phyloP scores from a whole-genome alignment of 1,140 invertebrate genomes.

The Drosophila melanogaster region DNA sequence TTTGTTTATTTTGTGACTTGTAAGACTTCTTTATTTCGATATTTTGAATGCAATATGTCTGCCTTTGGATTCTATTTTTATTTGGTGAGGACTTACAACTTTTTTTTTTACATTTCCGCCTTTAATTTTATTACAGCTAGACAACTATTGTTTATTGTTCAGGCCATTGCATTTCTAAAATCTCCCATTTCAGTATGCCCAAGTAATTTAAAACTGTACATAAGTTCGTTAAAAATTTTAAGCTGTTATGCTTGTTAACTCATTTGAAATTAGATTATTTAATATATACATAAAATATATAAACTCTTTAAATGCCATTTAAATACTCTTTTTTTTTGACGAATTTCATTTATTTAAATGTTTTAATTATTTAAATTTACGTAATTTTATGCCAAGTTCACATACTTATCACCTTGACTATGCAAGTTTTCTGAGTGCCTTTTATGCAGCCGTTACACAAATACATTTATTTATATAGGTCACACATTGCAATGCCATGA shows the following conservation, averaged over 20 bases:
- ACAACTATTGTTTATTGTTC: background rate
- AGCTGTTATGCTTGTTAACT: background rate
- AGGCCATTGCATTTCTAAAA: background rate
- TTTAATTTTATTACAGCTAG: background rate
- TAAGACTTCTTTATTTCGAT: slow-evolving; percentile 27
- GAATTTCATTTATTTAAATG: no score
- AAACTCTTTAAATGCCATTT: no score
- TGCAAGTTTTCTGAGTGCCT: slow-evolving; percentile 15
- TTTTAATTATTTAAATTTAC: no score
- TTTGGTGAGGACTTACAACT: background rate
- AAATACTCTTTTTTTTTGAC: no score
- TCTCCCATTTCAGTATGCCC: background rate
- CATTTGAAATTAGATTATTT: no score
- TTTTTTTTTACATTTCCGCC: no score
- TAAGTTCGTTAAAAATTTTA: background rate
- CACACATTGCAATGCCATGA: slow-evolving; percentile 38
- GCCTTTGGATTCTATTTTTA: slow-evolving; percentile 1
- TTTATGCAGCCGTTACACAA: slow-evolving; percentile 6
- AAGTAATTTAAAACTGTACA: no score
- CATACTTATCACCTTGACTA: slow-evolving; percentile 18
- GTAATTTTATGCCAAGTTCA: background rate
- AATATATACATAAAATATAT: no score
- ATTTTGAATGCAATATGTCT: slow-evolving; percentile 8
- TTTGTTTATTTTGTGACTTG: slow-evolving; percentile 29
- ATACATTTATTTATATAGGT: slow-evolving; percentile 31